These are phyloP conservation scores for Oriolus oriolus DNA, from an alignment of 2,113 vertebrate species.

Conservation along the genomic window DNA sequence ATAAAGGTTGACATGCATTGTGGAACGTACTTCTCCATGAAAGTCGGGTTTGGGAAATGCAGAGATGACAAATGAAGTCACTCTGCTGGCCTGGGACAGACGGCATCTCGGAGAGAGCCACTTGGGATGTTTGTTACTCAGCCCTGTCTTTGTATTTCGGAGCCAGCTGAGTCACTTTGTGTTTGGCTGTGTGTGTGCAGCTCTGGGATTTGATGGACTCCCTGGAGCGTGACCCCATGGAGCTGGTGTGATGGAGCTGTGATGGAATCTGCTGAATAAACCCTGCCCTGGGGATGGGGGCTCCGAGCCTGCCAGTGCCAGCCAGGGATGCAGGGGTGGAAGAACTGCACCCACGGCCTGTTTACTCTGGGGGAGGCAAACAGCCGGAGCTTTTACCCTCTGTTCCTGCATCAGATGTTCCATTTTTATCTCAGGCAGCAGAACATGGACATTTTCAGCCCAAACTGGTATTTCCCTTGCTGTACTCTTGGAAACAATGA, in stretches of 20 bases:
- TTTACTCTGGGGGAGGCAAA: fast-evolving
- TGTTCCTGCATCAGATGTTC: fast-evolving
- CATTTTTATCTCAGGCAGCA: not conserved
- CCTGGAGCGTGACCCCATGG: not conserved
- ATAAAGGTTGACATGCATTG: constrained; percentile 7
- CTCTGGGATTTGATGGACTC: not conserved
- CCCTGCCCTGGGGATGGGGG: not conserved
- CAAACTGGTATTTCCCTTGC: not conserved
- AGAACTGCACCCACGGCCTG: fast-evolving
- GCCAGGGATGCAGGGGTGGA: not conserved
- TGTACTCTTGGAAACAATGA: not conserved
- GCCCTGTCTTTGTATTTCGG: not conserved
- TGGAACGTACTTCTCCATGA: not conserved
- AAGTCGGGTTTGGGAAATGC: not conserved
- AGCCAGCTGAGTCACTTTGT: not conserved
- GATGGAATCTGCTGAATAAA: fast-evolving
- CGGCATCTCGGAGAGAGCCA: fast-evolving
- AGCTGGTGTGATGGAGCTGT: not conserved
- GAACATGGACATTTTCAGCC: not conserved
- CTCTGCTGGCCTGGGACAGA: not conserved
- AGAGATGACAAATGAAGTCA: not conserved
- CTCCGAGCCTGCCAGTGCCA: not conserved
- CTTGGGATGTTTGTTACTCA: not conserved
- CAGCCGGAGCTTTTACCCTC: fast-evolving
- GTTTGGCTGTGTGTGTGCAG: not conserved